phyloP scores from a whole-genome alignment of 2,113 vertebrate genomes.

The Bufo bufo region DNA sequence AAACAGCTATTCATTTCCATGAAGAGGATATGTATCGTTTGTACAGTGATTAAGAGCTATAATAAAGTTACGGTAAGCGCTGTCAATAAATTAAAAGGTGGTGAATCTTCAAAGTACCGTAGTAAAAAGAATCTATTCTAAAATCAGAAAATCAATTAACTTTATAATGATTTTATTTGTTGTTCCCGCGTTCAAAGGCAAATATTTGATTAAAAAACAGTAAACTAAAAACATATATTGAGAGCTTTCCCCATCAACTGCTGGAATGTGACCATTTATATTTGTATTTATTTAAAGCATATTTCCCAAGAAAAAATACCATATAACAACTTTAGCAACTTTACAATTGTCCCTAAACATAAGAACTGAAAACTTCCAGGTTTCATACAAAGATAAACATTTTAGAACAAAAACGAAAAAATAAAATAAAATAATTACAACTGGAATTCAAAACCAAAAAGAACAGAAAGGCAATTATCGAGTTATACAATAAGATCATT shows the following conservation, averaged over 20 bases:
- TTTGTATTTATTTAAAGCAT: constrained; percentile 72
- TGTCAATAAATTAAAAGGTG: not conserved
- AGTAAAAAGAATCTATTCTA: not conserved
- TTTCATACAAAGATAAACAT: constrained; percentile 71
- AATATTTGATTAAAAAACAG: not conserved
- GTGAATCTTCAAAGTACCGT: not conserved
- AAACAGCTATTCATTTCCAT: not conserved
- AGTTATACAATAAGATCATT: constrained; percentile 67
- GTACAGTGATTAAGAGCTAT: not conserved
- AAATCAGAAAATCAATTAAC: not conserved
- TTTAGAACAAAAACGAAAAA: constrained; percentile 63
- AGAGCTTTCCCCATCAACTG: constrained; percentile 62
- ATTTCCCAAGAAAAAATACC: constrained; percentile 64
- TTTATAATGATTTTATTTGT: not conserved
- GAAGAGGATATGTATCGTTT: too few relatives aligned
- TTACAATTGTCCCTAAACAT: constrained; percentile 71
- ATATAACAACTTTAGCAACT: constrained; percentile 69
- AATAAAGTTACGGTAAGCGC: not conserved
- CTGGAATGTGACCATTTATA: constrained; percentile 69
- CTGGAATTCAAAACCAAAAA: constrained; percentile 70
- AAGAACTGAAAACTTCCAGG: constrained; percentile 70
- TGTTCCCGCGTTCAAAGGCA: constrained; percentile 43
- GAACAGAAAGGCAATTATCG: constrained; percentile 71
- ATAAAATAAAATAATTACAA: constrained; percentile 63
- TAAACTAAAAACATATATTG: constrained; percentile 6